These are phyloP conservation scores for Leucoptera coffeella DNA, from an alignment of 2,888 invertebrate species.

Conservation along the genomic window DNA sequence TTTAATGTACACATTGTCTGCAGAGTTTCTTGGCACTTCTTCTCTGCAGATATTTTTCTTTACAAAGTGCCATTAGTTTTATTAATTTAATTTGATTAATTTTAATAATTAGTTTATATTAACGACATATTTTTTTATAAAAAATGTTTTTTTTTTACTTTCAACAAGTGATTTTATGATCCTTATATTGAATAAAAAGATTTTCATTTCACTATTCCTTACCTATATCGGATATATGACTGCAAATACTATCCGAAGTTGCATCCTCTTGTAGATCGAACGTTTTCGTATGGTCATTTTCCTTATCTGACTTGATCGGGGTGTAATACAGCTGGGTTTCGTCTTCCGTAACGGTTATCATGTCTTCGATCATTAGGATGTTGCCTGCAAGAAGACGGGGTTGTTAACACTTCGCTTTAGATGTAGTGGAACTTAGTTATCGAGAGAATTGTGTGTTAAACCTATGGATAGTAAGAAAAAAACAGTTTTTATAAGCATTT, in stretches of 20 bases:
- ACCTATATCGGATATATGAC: constrained; percentile 23
- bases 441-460: no score
- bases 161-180: not conserved
- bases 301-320: constrained; percentile 1
- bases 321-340: constrained; percentile 9
- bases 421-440: no score
- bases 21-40: no score
- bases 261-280: constrained; percentile 16
- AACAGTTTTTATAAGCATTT: no score
- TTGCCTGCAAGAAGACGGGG: constrained; percentile 50
- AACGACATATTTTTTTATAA: no score
- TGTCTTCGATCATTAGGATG: constrained; percentile 45
- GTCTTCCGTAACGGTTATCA: constrained; percentile 11
- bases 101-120: no score
- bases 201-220: not conserved
- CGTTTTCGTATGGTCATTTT: not conserved
- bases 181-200: not conserved
- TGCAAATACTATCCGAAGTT: constrained; percentile 25
- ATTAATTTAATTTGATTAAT: no score
- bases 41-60: not conserved
- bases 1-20: no score
- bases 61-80: no score
- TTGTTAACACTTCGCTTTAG: no score
- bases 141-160: not conserved
- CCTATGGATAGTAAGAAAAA: no score